Conservation (phyloP, 2,888 invertebrate genomes). For the Drosophila greeni region DNA sequence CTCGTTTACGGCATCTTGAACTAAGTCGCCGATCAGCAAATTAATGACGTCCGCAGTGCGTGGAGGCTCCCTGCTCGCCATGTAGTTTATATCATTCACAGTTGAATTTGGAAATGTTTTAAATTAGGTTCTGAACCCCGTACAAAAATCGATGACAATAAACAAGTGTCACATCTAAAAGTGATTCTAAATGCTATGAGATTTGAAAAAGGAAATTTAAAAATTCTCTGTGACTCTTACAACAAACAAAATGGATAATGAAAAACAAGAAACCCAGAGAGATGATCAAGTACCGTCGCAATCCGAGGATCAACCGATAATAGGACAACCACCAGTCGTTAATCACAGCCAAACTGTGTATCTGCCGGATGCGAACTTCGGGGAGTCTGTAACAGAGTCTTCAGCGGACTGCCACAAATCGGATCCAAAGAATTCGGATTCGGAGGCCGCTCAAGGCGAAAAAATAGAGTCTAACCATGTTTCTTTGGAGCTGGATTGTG, state of each 20-base stretch:
- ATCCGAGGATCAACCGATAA: neutral
- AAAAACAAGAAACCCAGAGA: neutral
- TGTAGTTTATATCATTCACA: constrained; percentile 26
- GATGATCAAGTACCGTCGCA: neutral
- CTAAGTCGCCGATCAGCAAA: constrained; percentile 50
- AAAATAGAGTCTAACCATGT: constrained; percentile 3
- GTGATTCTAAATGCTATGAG: neutral
- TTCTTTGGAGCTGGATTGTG: constrained; percentile 12
- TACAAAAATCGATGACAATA: constrained; percentile 1
- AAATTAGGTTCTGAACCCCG: constrained; percentile 3
- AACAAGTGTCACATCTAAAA: constrained; percentile 19
- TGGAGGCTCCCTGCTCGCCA: constrained; percentile 52
- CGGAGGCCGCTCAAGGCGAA: neutral
- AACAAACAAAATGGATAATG: constrained; percentile 18
- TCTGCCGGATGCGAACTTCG: constrained; percentile 47
- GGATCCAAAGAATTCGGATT: neutral
- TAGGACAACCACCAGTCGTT: neutral
- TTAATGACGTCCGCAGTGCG: constrained; percentile 46
- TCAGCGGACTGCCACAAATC: neutral
- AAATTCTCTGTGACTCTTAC: constrained; percentile 26
- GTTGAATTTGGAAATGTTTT: constrained; percentile 48
- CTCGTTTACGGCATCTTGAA: constrained; percentile 47
- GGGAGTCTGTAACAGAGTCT: constrained; percentile 54
- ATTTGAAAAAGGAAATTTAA: neutral
- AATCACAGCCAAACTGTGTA: constrained; percentile 24